phyloP scores from a whole-genome alignment of 2,113 vertebrate genomes.

The Thunnus thynnus region DNA sequence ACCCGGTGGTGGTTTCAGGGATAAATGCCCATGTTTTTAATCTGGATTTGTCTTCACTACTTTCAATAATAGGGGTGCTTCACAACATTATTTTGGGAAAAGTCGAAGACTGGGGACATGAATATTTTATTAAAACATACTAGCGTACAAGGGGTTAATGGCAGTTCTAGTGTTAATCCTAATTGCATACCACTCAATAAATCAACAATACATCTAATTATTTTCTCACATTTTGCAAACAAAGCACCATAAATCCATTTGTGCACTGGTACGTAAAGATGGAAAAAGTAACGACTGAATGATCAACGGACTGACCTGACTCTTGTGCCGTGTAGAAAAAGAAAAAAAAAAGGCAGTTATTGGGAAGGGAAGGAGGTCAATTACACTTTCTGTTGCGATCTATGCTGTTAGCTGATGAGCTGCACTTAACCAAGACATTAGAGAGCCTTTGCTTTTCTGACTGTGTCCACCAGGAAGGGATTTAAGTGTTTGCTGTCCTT shows the following conservation, averaged over 20 bases:
- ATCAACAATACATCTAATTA: background rate
- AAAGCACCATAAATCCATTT: conserved; percentile 24
- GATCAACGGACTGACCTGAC: conserved; percentile 14
- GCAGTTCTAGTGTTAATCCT: background rate
- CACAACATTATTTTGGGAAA: no score
- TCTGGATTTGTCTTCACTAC: no score
- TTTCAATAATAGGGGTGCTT: no score
- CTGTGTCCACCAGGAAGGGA: background rate
- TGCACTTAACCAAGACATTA: conserved; percentile 21
- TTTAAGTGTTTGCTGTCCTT: conserved; percentile 14
- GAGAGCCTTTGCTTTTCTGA: conserved; percentile 5
- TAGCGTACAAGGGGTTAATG: no score
- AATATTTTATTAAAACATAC: no score
- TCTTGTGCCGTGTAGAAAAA: background rate
- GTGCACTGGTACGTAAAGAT: background rate
- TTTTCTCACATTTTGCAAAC: background rate
- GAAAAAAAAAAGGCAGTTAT: background rate
- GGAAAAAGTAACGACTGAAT: conserved; percentile 8
- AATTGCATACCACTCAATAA: background rate
- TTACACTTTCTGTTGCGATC: conserved; percentile 10
- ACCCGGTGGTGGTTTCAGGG: no score
- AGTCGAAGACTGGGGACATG: no score
- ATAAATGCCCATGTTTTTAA: no score
- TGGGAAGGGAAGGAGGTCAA: background rate
- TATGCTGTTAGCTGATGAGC: conserved; percentile 8